Base-by-base conservation (phyloP, 2,797 vertebrate genomes). In the Loriculus beryllinus region DNA sequence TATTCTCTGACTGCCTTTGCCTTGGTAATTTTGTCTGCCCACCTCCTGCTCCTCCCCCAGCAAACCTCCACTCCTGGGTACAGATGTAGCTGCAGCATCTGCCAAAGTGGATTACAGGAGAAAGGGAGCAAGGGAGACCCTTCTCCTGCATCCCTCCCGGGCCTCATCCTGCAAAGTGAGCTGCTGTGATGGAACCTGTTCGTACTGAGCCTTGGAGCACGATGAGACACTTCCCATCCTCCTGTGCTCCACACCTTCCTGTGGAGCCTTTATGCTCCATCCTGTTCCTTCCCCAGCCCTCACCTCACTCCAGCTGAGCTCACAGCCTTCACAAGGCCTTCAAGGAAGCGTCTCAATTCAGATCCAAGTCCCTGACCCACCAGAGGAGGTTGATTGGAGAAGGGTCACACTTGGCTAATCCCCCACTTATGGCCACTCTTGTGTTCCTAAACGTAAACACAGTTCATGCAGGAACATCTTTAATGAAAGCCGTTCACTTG, bases 21-120 rank as follows among this genome's bases (percentile, higher is more conserved):
- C 92, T 86, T 7, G 6, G 21, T 56, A 43, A 63, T 93, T 95
- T 94, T 54, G 12, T 35, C 92, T 95, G 89, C 94, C 95, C 97
- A 95, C 97, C 93, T 95, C 93, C 96, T n/a, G 72, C 96, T 97
- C 88, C 93, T 97, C 90, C 96, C 90, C 94, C 84, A 3, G 88
- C 95, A 96, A 94, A 90, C 91, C 90, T 84, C 97, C 93, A 3
- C 94, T 95, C 93, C 92, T 79, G 2, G 84, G 82, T 52, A 72
- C 83, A 64, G 96, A 78, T 91, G 95, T 75, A 94, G 91, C 82
- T 95, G 92, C 95, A 64, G 95, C 95, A 96, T 82, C 90, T 62
- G 13, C 88, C 90, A 14, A 12, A 82, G 87, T 88, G 64, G 71
- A 68, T 25, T n/a, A 64, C 12, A 19, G 80, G 72, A 62, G 82